phyloP scores from a whole-genome alignment of 2,113 vertebrate genomes.

The Campylomormyrus tamandua region DNA sequence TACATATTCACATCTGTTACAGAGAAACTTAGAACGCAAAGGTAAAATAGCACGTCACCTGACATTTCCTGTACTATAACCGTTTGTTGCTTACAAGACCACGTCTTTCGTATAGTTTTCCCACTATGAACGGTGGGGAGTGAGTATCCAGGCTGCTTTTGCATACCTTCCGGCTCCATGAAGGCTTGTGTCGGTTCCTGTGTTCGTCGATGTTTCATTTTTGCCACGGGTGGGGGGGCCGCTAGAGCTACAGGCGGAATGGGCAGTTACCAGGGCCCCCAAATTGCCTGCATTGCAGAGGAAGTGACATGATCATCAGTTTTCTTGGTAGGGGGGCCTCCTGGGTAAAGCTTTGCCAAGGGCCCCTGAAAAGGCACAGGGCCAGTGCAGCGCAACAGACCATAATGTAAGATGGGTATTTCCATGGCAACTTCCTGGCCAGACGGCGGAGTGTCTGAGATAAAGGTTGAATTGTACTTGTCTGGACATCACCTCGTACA shows the following conservation, averaged over 20 bases:
- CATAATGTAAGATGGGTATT: not conserved
- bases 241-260: not conserved
- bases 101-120: not conserved
- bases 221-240: not conserved
- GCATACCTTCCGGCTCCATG: not conserved
- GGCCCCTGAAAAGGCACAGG: not conserved
- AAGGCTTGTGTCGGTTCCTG: not conserved
- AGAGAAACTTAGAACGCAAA: not conserved
- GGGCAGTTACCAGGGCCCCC: not conserved
- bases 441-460: constrained; percentile 30
- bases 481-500: constrained; percentile 35
- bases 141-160: no score
- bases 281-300: not conserved
- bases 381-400: not conserved
- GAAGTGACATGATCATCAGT: not conserved
- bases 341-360: not conserved
- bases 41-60: not conserved
- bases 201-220: not conserved
- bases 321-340: not conserved
- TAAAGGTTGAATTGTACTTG: constrained; percentile 33
- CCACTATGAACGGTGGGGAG: not conserved
- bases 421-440: constrained; percentile 18
- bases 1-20: not conserved
- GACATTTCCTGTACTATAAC: not conserved
- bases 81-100: not conserved